Percentiles rank a stretch among this genome's conserved stretches.
These are phyloP conservation scores for Litocranius walleri DNA, from an alignment of 2,113 vertebrate species.

Conservation along the genomic window DNA sequence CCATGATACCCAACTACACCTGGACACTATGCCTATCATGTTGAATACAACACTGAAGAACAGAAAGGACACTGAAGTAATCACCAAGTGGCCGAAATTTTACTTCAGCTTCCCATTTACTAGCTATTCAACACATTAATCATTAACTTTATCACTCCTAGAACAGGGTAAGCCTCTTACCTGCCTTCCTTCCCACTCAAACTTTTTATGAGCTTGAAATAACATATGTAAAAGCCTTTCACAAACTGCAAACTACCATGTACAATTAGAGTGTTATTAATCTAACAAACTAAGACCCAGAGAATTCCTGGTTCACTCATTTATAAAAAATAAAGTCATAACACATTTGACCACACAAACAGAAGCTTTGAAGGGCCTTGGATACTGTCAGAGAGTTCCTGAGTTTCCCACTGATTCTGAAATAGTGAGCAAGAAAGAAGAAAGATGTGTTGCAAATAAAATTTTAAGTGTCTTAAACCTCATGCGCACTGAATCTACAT, in stretches of 20 bases:
- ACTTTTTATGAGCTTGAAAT: slow-evolving; percentile 25
- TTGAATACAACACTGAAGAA: not conserved
- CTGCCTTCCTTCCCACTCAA: not conserved
- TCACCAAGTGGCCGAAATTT: not conserved
- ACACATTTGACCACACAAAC: not conserved
- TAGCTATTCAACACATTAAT: not conserved
- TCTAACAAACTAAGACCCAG: not conserved
- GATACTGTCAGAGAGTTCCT: not conserved
- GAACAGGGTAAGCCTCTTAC: not conserved
- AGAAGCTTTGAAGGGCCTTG: not conserved
- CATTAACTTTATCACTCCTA: slow-evolving; percentile 16
- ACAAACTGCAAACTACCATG: not conserved
- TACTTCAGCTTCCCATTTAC: not conserved
- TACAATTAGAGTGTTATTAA: not conserved
- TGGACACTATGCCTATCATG: not conserved
- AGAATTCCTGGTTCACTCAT: not conserved
- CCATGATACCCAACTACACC: not conserved
- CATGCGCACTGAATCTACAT: not conserved
- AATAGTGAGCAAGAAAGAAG: not conserved
- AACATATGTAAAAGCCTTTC: not conserved
- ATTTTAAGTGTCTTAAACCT: slow-evolving; percentile 3
- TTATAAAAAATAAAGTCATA: not conserved
- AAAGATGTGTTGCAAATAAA: not conserved
- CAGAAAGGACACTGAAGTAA: not conserved
- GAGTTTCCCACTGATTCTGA: not conserved